These are phyloP conservation scores for Heterotis niloticus DNA, from an alignment of 2,113 vertebrate species.

Conservation along the genomic window DNA sequence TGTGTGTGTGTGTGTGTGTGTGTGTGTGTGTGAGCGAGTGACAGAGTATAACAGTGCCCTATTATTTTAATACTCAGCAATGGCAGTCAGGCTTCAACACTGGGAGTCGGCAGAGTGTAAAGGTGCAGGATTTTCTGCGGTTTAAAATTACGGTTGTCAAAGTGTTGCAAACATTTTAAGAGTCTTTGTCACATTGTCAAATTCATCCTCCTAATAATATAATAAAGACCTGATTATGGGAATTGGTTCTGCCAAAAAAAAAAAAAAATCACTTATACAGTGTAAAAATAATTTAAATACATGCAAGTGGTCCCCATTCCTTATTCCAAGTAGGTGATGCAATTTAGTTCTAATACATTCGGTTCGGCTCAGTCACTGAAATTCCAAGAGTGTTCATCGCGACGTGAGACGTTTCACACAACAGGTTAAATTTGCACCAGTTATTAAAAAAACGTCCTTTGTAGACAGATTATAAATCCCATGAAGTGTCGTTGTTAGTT, in stretches of 20 bases:
- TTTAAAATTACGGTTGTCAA: conserved; percentile 6
- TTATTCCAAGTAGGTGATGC: conserved; percentile 17
- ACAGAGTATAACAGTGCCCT: too few relatives aligned
- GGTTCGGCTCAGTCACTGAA: conserved; percentile 23
- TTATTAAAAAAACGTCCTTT: too few relatives aligned
- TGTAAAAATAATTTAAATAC: conserved; percentile 9
- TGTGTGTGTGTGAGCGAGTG: not conserved
- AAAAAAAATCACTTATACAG: conserved; percentile 14
- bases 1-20: too few relatives aligned
- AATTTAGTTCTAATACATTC: conserved; percentile 27
- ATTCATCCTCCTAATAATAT: not conserved
- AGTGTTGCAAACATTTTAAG: not conserved
- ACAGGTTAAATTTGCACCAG: conserved; percentile 29
- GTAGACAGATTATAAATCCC: conserved; percentile 15
- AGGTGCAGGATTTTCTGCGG: not conserved
- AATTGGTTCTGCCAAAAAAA: conserved; percentile 11
- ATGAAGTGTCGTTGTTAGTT: too few relatives aligned
- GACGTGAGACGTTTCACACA: conserved; percentile 12
- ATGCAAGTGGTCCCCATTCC: not conserved
- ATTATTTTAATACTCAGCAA: not conserved
- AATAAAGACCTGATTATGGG: conserved; percentile 29
- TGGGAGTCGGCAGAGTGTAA: not conserved
- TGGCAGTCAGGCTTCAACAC: not conserved
- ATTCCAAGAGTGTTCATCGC: not conserved
- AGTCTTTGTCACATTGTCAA: too few relatives aligned